Evolutionary conservation across 2,113 vertebrate genomes (phyloP), one percentile per base, ranked within the genome.

Genomic region (Girardinichthys multiradiatus): DNA sequence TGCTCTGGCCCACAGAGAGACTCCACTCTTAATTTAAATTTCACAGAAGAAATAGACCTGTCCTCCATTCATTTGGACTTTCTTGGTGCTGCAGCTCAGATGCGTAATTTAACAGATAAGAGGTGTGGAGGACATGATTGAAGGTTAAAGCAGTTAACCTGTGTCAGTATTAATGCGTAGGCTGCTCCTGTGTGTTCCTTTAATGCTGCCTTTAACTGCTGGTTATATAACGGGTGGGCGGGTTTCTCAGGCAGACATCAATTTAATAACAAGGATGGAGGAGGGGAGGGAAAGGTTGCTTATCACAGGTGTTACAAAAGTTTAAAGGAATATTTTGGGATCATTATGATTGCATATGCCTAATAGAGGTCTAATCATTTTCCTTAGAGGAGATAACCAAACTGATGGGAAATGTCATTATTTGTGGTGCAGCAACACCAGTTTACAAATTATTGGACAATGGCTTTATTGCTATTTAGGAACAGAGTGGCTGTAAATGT

Each of bases 131-230:
- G 76, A 86, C 77, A 7, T 80, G 72, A 73, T 35, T 64, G 29
- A 7, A 45, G 28, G 27, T 31, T 29, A 17, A 51, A 28, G 24
- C 64, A 62, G 65, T 94, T 92, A 88, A 91, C 86, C 86, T 79
- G 45, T 77, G 71, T 85, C 70, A 78, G 71, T n/a, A 61, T 90
- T 86, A 87, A 88, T 91, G 83, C 68, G 72, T 84, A 85, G 76
- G 31, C 48, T 87, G 31, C 64, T 75, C 61, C 64, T 71, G 42
- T 60, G 42, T 72, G 29, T 59, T 84, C 57, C 77, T 65, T 26
- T 45, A 72, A 27, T 27, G 12, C 65, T 19, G 70, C 70, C 26
- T 59, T 79, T 80, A 79, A 84, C 48, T 74, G 54, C 19, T 2
- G 67, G 58, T 33, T 63, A 39, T 39, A 31, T 87, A 81, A 89